These are phyloP conservation scores for Decapterus maruadsi DNA, from an alignment of 2,797 vertebrate species.

Conservation along the genomic window DNA sequence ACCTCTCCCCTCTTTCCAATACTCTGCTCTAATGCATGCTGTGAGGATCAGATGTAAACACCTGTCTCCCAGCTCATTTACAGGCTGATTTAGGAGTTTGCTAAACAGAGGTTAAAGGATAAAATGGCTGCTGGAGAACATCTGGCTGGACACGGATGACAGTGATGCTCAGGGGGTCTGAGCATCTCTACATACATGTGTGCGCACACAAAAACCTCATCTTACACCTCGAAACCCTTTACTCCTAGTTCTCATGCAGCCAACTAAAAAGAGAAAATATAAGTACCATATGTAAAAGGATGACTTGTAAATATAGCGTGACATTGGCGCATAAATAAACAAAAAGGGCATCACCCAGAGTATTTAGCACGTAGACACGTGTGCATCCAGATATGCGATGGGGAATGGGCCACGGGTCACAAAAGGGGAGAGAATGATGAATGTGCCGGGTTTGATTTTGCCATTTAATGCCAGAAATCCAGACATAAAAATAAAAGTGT, in stretches of 20 bases:
- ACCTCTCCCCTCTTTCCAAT: constrained; percentile 10
- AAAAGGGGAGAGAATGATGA: constrained; percentile 26
- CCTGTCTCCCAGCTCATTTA: constrained; percentile 64
- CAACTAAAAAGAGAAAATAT: neutral
- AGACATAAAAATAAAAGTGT: constrained; percentile 46
- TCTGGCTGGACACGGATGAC: constrained; percentile 52
- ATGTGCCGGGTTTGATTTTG: constrained; percentile 38
- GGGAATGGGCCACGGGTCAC: constrained; percentile 1
- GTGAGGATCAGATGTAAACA: constrained; percentile 59
- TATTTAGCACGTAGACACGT: neutral
- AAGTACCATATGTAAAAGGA: neutral
- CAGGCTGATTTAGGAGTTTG: constrained; percentile 61
- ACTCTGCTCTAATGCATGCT: constrained; percentile 26
- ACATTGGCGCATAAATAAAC: neutral
- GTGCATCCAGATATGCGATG: too few species aligned
- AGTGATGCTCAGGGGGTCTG: constrained; percentile 20
- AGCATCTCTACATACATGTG: constrained; percentile 30
- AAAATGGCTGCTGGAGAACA: constrained; percentile 57
- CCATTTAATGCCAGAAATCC: constrained; percentile 27
- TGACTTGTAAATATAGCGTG: constrained; percentile 9
- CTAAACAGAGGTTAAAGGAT: constrained; percentile 37
- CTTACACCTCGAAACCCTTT: constrained; percentile 4
- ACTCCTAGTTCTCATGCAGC: constrained; percentile 2
- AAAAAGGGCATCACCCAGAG: neutral
- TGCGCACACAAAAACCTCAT: constrained; percentile 18